These are phyloP conservation scores for Drosophila suzukii DNA, from an alignment of 1,140 invertebrate species.

Conservation along the genomic window DNA sequence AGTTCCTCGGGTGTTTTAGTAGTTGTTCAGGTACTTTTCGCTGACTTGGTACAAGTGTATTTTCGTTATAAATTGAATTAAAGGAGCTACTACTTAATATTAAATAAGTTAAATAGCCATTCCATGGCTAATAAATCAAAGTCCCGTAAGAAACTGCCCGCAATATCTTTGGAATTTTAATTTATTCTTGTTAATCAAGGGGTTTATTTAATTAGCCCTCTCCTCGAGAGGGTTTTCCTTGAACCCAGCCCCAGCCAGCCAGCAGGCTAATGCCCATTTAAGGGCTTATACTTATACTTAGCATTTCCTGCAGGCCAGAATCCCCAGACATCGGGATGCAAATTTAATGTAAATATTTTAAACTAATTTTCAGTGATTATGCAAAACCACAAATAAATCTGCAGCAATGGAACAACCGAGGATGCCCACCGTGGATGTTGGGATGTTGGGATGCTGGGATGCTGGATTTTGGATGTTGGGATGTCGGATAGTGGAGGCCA, in stretches of 20 bases:
- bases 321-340: conserved; percentile 69
- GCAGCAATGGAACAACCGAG: conserved; percentile 67
- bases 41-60: too few species aligned
- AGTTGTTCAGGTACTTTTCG: background rate
- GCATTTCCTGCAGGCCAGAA: conserved; percentile 20
- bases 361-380: conserved; percentile 81
- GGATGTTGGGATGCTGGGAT: background rate
- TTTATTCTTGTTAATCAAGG: conserved; percentile 31
- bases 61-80: background rate
- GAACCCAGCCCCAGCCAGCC: conserved; percentile 2
- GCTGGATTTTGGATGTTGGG: background rate
- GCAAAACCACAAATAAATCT: conserved; percentile 82
- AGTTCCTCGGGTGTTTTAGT: background rate
- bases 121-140: background rate
- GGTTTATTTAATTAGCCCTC: conserved; percentile 27
- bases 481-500: conserved; percentile 5
- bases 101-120: background rate
- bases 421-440: conserved; percentile 7
- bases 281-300: conserved; percentile 39
- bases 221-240: background rate
- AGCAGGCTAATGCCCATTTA: conserved; percentile 35
- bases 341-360: conserved; percentile 81
- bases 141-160: background rate
- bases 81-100: background rate
- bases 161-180: background rate